Base-by-base conservation (phyloP, 2,797 vertebrate species). In the Chanos chanos region DNA sequence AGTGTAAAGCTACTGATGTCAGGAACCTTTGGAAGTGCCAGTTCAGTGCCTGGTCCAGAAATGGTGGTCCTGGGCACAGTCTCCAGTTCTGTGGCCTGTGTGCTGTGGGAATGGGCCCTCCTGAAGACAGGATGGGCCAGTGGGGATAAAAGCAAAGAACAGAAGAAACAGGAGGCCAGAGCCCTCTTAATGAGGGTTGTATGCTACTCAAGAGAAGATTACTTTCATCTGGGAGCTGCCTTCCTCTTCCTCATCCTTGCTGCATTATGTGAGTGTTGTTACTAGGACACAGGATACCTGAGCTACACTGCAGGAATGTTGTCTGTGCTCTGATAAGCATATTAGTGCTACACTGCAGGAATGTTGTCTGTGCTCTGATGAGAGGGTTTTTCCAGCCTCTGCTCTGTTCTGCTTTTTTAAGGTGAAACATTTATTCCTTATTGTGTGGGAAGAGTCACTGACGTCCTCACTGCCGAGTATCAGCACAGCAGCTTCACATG, bases 381-480 rank as follows among this genome's bases (percentile, higher is more conserved):
- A 12, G 3, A 22, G 22, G n/a, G 2, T 4, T 40, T 21, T 25
- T 6, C 21, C 5, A 12, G 28, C 4, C 13, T 61, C 1, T 31
- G n/a, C 43, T 24, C 44, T 22, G 24, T 12, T n/a, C 27, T 34
- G 74, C 1, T 51, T 4, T 34, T 54, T 15, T 18, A 86, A 97
- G 95, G 91, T 51, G 93, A 96, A 56, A 82, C 86, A 0, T 67
- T 80, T 0, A 90, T 93, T 61, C 92, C 92, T 0, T 80, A 85
- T 55, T 94, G 89, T 67, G 85, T 87, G 7, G 94, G 95, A 0
- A 81, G 75, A 0, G 86, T 94, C 1, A 87, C 94, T 44, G 93
- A 96, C 45, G 81, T 86, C 55, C 55, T 85, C 1, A 80, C 85
- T 3, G 79, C 77, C 0, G 57, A 83, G 15, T 75, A 70, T 10